Evolutionary conservation across 2,888 invertebrate genomes (phyloP).

Genomic region (Eupithecia vulgata): DNA sequence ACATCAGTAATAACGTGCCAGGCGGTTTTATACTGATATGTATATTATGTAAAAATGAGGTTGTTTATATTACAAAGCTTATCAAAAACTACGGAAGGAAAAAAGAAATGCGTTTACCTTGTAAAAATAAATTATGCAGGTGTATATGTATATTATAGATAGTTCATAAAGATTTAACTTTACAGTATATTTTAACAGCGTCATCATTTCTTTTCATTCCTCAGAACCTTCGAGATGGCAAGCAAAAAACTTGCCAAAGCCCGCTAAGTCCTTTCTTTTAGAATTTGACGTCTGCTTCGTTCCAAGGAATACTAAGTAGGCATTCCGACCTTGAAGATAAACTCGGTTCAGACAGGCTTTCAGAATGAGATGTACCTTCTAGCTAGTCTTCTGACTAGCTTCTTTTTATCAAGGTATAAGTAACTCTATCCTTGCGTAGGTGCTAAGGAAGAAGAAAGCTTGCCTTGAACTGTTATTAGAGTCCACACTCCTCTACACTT

Average conservation of each 20-base stretch:
- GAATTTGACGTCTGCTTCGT: conserved; percentile 46
- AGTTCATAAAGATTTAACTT: not conserved
- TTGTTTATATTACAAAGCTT: too few relatives aligned
- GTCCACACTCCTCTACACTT: not conserved
- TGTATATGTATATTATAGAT: not conserved
- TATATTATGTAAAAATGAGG: too few relatives aligned
- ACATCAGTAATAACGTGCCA: not conserved
- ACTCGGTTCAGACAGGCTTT: conserved; percentile 22
- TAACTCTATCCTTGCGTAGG: not conserved
- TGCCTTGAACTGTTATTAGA: not conserved
- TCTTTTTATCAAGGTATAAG: not conserved
- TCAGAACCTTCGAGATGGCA: conserved; percentile 10
- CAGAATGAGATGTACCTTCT: conserved; percentile 8
- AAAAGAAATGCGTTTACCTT: not conserved
- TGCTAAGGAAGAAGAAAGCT: not conserved
- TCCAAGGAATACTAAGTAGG: conserved; percentile 46
- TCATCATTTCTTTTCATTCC: not conserved
- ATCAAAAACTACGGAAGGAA: not conserved
- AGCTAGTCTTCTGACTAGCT: not conserved
- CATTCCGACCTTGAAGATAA: conserved; percentile 28
- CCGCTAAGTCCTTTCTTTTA: conserved; percentile 33
- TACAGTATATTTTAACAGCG: not conserved
- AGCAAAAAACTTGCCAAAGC: conserved; percentile 29
- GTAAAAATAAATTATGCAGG: not conserved
- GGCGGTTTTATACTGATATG: too few relatives aligned